Conservation (phyloP, 1,140 invertebrate genomes). For the Brachionus calyciflorus region DNA sequence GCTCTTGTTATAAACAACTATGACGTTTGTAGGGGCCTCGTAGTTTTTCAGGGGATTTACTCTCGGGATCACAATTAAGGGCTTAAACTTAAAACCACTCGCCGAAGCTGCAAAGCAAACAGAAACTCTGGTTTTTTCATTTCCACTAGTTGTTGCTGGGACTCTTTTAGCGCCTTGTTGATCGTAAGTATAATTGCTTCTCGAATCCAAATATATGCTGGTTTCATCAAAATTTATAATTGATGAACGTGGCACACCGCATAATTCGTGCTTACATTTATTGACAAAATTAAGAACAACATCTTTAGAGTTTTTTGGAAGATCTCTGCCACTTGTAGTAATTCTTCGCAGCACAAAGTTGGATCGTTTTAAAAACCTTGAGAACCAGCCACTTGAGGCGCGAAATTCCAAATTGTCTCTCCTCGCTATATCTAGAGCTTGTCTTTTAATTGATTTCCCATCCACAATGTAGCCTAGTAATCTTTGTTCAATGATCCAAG, state of each 20-base stretch:
- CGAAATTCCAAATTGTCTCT: background rate
- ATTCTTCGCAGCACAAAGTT: background rate
- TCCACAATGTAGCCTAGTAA: constrained; percentile 5
- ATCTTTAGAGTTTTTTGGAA: constrained; percentile 7
- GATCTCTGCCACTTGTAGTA: constrained; percentile 16
- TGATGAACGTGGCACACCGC: background rate
- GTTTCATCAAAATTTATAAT: constrained; percentile 26
- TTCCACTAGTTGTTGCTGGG: background rate
- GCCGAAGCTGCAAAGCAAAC: constrained; percentile 2
- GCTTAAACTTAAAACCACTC: constrained; percentile 1
- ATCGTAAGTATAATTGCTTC: constrained; percentile 8
- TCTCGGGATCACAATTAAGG: background rate
- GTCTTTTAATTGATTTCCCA: constrained; percentile 3
- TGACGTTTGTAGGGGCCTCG: background rate
- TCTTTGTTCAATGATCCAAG: constrained; percentile 23
- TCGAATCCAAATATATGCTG: background rate
- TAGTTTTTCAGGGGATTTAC: constrained; percentile 1
- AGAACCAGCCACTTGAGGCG: constrained; percentile 6
- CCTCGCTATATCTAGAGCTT: background rate
- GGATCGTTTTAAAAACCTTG: background rate
- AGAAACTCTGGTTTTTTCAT: background rate
- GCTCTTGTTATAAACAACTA: background rate
- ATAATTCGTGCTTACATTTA: constrained; percentile 11
- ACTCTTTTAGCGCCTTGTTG: no score
- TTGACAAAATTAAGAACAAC: background rate